Percentiles rank a stretch among this genome's conserved stretches.
Conservation (phyloP, 2,113 vertebrate genomes). For the Dunckerocampus dactyliophorus region DNA sequence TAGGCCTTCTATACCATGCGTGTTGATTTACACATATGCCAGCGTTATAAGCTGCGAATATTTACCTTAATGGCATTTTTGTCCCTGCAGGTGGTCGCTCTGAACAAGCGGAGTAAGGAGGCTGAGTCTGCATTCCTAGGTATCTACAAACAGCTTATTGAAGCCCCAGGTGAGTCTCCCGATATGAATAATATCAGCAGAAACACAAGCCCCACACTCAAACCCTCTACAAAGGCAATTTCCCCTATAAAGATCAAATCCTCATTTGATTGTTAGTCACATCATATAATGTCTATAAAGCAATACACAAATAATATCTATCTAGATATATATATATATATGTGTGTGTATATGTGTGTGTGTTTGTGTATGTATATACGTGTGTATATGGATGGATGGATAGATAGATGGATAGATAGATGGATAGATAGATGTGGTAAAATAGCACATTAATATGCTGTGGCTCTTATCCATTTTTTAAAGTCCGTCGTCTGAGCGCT, state of each 20-base stretch:
- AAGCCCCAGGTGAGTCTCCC: constrained; percentile 89
- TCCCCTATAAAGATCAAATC: constrained; percentile 18
- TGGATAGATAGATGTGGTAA: constrained; percentile 24
- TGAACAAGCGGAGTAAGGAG: constrained; percentile 95
- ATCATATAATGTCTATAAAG: constrained; percentile 18
- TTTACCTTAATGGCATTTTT: constrained; percentile 46
- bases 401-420: no score
- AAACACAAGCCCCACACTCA: constrained; percentile 12
- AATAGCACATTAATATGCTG: constrained; percentile 38
- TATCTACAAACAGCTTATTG: constrained; percentile 92
- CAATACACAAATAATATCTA: neutral
- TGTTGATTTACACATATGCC: constrained; percentile 3
- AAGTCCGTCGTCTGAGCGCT: constrained; percentile 58
- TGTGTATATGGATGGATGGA: no score
- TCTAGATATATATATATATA: constrained; percentile 30
- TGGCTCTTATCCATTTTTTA: constrained; percentile 66
- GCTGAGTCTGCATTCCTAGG: constrained; percentile 94
- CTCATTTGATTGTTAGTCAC: constrained; percentile 14
- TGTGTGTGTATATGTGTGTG: no score
- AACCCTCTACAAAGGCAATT: constrained; percentile 8
- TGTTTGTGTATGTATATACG: no score
- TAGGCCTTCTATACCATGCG: constrained; percentile 6
- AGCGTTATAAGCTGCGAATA: constrained; percentile 9
- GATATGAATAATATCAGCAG: constrained; percentile 36
- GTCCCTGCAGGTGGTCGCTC: constrained; percentile 88